Percentiles rank a stretch among this genome's conserved stretches.
These are phyloP conservation scores for Odocoileus virginianus DNA, from an alignment of 2,113 vertebrate genomes.

Conservation along the genomic window DNA sequence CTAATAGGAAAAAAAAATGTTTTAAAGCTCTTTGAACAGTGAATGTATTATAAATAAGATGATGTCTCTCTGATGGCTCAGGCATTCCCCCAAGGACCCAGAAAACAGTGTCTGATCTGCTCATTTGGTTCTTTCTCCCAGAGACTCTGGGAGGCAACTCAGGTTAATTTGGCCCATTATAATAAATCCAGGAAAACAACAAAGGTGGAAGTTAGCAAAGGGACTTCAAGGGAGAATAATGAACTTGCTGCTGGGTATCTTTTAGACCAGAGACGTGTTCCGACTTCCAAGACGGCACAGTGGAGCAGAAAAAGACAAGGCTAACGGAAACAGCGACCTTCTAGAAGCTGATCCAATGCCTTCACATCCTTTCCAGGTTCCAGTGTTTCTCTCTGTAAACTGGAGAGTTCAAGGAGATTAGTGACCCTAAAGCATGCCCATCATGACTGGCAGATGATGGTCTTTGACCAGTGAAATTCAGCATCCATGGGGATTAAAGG, in stretches of 20 bases:
- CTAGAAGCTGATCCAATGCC: not conserved
- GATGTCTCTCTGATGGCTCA: slow-evolving; percentile 14
- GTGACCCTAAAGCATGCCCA: not conserved
- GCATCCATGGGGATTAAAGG: not conserved
- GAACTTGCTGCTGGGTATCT: not conserved
- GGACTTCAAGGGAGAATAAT: slow-evolving; percentile 13
- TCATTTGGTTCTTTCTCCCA: not conserved
- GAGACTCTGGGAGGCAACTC: not conserved
- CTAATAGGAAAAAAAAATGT: slow-evolving; percentile 55
- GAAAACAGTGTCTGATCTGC: not conserved
- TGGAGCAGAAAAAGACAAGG: not conserved
- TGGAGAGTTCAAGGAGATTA: not conserved
- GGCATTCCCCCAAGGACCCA: slow-evolving; percentile 5
- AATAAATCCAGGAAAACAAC: slow-evolving; percentile 25
- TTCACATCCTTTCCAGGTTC: not conserved
- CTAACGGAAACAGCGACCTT: not conserved
- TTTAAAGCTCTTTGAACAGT: slow-evolving; percentile 42
- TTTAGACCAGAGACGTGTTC: not conserved
- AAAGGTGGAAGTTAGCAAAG: not conserved
- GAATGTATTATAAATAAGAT: slow-evolving; percentile 54
- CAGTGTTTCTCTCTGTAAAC: not conserved
- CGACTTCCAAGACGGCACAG: not conserved
- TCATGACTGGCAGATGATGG: rapidly evolving
- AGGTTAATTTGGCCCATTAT: not conserved
- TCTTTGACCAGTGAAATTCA: not conserved